A percentile compares a stretch with the other conserved stretches of the same genome.
Evolutionary conservation across 2,888 invertebrate species (phyloP).

Genomic region (Melolontha melolontha): DNA sequence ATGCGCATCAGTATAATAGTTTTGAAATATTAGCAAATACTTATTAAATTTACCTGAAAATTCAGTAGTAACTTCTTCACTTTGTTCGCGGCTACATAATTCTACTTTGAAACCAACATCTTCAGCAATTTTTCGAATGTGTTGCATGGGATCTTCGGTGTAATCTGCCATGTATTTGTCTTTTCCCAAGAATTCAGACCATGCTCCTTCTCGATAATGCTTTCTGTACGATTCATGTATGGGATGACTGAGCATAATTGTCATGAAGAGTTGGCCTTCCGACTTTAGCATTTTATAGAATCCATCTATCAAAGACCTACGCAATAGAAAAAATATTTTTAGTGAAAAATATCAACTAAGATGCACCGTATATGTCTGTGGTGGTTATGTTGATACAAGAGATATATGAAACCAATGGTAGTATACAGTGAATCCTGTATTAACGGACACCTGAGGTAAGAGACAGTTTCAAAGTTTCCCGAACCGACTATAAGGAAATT

Average conservation of each 20-base stretch:
- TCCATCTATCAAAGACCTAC: background rate
- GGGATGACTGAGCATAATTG: background rate
- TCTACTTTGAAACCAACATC: slow-evolving; percentile 9
- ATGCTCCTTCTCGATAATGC: background rate
- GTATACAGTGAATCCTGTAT: too few relatives aligned
- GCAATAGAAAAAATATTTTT: too few relatives aligned
- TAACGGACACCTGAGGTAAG: too few relatives aligned
- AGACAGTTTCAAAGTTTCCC: too few relatives aligned
- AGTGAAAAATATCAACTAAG: too few relatives aligned
- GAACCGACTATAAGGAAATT: too few relatives aligned
- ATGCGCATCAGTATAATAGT: too few relatives aligned
- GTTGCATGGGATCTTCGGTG: background rate
- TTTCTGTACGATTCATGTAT: background rate
- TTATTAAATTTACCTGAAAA: slow-evolving; percentile 2
- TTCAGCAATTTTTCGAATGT: background rate
- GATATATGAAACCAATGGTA: too few relatives aligned
- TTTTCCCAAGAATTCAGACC: background rate
- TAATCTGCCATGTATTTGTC: background rate
- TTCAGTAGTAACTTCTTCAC: background rate
- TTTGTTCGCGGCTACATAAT: background rate
- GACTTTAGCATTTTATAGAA: slow-evolving; percentile 2
- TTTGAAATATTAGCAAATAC: too few relatives aligned
- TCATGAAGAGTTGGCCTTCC: slow-evolving; percentile 3
- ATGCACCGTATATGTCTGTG: too few relatives aligned
- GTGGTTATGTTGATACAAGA: too few relatives aligned